Base-by-base conservation (phyloP, 2,113 vertebrate species). In the Zeus faber region DNA sequence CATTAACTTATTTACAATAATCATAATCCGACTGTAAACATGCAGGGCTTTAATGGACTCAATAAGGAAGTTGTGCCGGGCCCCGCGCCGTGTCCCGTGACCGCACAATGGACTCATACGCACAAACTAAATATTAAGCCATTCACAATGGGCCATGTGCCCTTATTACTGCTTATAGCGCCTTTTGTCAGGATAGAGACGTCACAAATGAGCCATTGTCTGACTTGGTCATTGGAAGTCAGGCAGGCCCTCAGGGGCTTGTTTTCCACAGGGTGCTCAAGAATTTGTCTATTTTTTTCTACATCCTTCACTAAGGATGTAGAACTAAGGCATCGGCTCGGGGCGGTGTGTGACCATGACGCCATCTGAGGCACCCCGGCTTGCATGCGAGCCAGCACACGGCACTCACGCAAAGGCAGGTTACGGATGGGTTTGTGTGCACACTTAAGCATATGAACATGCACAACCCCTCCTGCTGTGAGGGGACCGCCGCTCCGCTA, bases 151-250 rank as follows among this genome's bases (percentile, higher is more conserved):
- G 59, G 59, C 66, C 74, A 77, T 78, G 74, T 81, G 72, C 69
- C 24, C 52, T 50, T 40, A 52, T 60, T 58, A 79, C 57, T 54
- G 72, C 67, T 58, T 70, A 58, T 63, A 29, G 65, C 45, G 44
- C 53, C 79, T 78, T 75, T 83, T 78, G 77, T 83, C 67, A 70
- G 75, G 62, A 81, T 82, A 47, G 74, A 71, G 67, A 55, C 59
- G n/a, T 62, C 77, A 86, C 79, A 84, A 82, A 85, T 79, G 67
- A 79, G 51, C 72, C 77, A 81, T 85, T 86, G 80, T 85, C 67
- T 59, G 58, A 65, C 43, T 69, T 65, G 63, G 63, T 68, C 44
- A 49, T 65, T 83, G 72, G 71, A 71, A 82, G 79, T 79, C 73
- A 63, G 75, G 58, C 55, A 44, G 70, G 54, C 49, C 75, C 75